Evolutionary conservation across 1,140 invertebrate genomes (phyloP).

Genomic region (Phymastichus coffea): DNA sequence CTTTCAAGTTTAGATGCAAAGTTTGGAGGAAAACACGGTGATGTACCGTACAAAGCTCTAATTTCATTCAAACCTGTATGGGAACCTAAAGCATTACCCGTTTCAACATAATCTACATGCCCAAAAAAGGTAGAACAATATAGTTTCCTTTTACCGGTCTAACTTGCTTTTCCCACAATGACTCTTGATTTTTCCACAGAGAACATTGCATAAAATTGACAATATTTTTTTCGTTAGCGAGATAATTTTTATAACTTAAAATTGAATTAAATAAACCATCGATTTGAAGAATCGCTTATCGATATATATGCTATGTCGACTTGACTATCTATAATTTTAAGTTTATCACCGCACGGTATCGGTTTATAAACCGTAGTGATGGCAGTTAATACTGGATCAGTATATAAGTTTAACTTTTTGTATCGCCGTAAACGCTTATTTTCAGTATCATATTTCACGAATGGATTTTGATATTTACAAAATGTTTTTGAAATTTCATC

Average conservation of each 20-base stretch:
- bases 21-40: conserved; percentile 33
- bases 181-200: conserved; percentile 3
- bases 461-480: neutral
- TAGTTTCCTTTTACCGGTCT: no score
- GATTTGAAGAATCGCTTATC: neutral
- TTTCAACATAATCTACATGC: conserved; percentile 19
- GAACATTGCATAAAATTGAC: conserved; percentile 4
- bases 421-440: neutral
- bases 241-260: neutral
- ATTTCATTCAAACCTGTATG: conserved; percentile 18
- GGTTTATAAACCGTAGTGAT: neutral
- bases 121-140: conserved; percentile 18
- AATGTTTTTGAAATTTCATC: neutral
- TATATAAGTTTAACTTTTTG: neutral
- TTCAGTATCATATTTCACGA: neutral
- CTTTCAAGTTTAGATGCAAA: conserved; percentile 25
- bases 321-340: neutral
- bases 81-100: conserved; percentile 20
- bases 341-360: neutral
- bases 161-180: neutral
- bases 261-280: neutral
- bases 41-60: conserved; percentile 30
- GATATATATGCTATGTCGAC: neutral
- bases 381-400: neutral
- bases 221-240: neutral